These are phyloP conservation scores for Acanthacorydalis orientalis DNA, from an alignment of 2,888 invertebrate species.

Conservation along the genomic window DNA sequence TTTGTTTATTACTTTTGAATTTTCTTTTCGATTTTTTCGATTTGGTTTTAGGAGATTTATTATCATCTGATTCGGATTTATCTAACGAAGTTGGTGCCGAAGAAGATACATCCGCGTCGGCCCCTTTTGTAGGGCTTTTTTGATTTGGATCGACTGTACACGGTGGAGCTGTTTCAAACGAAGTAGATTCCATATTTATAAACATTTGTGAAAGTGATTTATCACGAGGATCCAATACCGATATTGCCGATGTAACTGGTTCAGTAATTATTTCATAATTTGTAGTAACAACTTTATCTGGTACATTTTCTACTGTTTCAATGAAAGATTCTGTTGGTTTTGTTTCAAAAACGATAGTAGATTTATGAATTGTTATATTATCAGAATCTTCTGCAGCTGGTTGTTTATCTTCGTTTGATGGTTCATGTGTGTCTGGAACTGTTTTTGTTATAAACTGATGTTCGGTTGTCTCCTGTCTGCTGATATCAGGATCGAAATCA, in stretches of 20 bases:
- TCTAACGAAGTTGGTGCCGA: neutral
- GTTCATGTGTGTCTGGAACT: neutral
- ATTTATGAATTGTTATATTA: neutral
- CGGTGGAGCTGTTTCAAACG: neutral
- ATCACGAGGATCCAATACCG: neutral
- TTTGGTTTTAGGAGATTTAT: conserved; percentile 6
- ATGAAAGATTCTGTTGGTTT: neutral
- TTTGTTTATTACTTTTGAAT: conserved; percentile 3
- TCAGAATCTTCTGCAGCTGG: neutral
- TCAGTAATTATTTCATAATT: neutral
- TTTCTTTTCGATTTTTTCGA: conserved; percentile 8
- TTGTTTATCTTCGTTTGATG: conserved; percentile 15
- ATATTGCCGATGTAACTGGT: neutral
- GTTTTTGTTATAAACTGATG: conserved; percentile 8
- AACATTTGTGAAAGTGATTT: neutral
- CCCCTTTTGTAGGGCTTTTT: conserved; percentile 11
- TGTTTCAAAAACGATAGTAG: neutral
- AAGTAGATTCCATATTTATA: conserved; percentile 2
- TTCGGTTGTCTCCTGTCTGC: neutral
- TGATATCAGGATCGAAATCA: conserved; percentile 12
- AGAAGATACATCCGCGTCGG: neutral
- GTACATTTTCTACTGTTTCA: neutral
- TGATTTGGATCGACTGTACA: neutral
- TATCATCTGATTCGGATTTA: neutral
- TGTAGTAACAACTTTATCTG: neutral